Conservation (phyloP, 2,888 invertebrate genomes). For the Athalia circularis region DNA sequence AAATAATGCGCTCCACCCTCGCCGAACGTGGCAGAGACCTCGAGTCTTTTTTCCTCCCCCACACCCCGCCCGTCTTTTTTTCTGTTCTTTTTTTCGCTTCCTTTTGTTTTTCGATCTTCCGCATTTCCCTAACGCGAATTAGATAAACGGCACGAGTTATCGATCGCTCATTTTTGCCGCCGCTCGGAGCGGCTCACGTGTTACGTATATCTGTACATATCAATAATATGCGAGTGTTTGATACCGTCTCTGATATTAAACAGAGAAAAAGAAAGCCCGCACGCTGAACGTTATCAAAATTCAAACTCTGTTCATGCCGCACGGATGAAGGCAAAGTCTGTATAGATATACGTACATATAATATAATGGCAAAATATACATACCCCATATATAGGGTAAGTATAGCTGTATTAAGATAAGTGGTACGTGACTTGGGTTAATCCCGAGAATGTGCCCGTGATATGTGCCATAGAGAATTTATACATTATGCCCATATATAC, state of each 20-base stretch:
- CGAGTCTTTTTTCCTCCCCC: no score
- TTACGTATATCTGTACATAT: neutral
- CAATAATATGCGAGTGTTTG: neutral
- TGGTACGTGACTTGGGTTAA: constrained; percentile 31
- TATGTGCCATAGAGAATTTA: neutral
- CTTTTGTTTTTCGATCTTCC: neutral
- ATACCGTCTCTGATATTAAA: neutral
- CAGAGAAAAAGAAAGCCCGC: neutral
- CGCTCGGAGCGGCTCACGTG: neutral
- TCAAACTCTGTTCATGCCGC: constrained; percentile 14
- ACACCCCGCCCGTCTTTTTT: no score
- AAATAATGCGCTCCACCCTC: no score
- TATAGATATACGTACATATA: no score
- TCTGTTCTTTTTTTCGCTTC: no score
- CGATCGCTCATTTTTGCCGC: neutral
- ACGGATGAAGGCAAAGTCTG: constrained; percentile 3
- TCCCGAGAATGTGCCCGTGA: neutral
- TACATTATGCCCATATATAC: neutral
- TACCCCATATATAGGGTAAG: neutral
- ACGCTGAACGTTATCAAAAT: constrained; percentile 13
- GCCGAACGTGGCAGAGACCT: no score
- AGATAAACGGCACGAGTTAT: neutral
- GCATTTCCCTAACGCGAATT: neutral
- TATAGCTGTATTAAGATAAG: constrained; percentile 30
- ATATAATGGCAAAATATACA: no score